Percentiles rank a stretch among this genome's conserved stretches.
These are phyloP conservation scores for Sterrhoptilus dennistouni DNA, from an alignment of 2,113 vertebrate genomes.

Conservation along the genomic window DNA sequence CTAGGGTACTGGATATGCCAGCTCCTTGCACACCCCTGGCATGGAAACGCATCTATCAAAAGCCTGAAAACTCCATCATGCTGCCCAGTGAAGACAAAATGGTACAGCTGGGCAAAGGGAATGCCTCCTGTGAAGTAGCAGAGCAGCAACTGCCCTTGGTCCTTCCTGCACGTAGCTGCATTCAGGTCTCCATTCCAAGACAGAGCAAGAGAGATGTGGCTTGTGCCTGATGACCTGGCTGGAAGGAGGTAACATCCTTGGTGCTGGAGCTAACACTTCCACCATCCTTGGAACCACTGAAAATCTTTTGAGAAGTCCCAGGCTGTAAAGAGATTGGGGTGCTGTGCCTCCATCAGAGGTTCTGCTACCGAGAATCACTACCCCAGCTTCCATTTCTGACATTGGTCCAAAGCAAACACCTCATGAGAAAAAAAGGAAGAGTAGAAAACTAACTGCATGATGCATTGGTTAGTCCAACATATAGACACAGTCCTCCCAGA, in stretches of 20 bases:
- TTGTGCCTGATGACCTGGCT: not conserved
- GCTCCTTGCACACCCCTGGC: not conserved
- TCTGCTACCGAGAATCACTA: accelerated
- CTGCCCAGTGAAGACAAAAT: not conserved
- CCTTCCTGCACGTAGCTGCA: not conserved
- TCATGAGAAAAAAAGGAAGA: not conserved
- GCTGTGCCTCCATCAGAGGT: not conserved
- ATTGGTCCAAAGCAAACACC: accelerated
- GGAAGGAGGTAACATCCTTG: too few species aligned
- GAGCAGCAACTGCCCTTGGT: not conserved
- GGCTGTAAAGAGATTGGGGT: not conserved
- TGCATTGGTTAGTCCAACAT: not conserved
- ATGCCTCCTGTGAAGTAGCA: not conserved
- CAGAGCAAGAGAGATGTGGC: not conserved
- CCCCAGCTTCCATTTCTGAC: not conserved
- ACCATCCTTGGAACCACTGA: not conserved
- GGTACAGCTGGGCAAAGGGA: not conserved
- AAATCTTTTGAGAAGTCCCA: not conserved
- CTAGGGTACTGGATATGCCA: too few species aligned
- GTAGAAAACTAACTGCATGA: not conserved
- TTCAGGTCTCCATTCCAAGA: accelerated
- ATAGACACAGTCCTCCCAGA: not conserved
- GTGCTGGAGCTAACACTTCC: not conserved
- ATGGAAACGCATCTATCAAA: not conserved
- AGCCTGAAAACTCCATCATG: not conserved